Base-by-base conservation (phyloP, 2,797 vertebrate species). In the Phataginus tricuspis region DNA sequence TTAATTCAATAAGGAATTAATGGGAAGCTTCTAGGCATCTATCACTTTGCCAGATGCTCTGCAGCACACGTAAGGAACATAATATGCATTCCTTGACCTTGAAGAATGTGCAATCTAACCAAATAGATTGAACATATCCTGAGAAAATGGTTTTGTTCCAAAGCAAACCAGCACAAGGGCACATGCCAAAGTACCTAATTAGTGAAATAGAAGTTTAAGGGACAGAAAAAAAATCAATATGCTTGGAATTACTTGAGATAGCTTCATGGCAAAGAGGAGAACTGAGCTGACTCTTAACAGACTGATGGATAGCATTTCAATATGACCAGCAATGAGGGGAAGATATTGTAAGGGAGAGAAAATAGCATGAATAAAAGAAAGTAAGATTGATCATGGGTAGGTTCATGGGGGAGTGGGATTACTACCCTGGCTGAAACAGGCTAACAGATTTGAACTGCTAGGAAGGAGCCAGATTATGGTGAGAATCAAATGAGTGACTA, bases 1-100 rank as follows among this genome's bases (percentile, higher is more conserved):
- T 79, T 79, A 69, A 69, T 91, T 91, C 39, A 91, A 5, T 55
- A n/a, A 55, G 77, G 94, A 2, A 1, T 84, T 57, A 68, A 16
- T 78, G 59, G 37, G 3, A 12, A 71, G 51, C 29, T 39, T 77
- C 39, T 63, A 12, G 31, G 15, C 15, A 86, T 83, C 51, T 49
- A 34, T 79, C 59, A 78, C 19, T 79, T 89, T 95, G 25, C n/a
- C 49, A 77, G 23, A 91, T 91, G 31, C 79, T 83, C 64, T 79
- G 2, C 34, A 31, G 4, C 31, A 12, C 55, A 57, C 69, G 34
- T 69, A 84, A 79, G 29, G 64, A 83, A 75, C 37, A 77, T 74
- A 21, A 86, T 84, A 78, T 93, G 21, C 9, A 27, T 59, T 91
- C 42, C 34, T 42, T 95, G 66, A 63, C 64, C 61, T 84, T 71